Conservation (phyloP, 2,888 invertebrate species). For the Cerastis rubricosa region DNA sequence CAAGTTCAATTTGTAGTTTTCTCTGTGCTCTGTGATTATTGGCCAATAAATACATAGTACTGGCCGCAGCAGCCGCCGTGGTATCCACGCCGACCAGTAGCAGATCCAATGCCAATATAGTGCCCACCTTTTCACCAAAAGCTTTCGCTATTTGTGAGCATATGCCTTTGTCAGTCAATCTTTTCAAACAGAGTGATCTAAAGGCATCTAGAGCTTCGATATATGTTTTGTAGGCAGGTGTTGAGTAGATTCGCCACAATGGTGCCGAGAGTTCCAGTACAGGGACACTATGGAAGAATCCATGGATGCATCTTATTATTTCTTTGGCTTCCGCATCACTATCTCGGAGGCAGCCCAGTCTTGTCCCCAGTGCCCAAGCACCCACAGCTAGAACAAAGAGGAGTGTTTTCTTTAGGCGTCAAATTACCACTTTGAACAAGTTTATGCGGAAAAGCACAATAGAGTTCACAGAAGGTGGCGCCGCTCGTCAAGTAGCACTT, state of each 20-base stretch:
- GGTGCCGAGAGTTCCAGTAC: slow-evolving; percentile 94
- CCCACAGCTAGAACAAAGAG: slow-evolving; percentile 92
- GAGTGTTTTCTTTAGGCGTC: slow-evolving; percentile 57
- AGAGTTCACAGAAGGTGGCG: slow-evolving; percentile 63
- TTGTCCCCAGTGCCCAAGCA: slow-evolving; percentile 94
- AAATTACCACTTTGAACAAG: slow-evolving; percentile 62
- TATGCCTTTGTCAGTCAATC: slow-evolving; percentile 85
- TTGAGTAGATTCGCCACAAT: slow-evolving; percentile 93
- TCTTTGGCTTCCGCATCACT: slow-evolving; percentile 93
- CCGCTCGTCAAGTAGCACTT: slow-evolving; percentile 82
- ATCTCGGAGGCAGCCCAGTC: slow-evolving; percentile 93
- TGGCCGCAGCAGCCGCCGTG: slow-evolving; percentile 94
- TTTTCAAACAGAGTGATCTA: slow-evolving; percentile 90
- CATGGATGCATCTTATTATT: slow-evolving; percentile 94
- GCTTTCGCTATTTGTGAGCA: slow-evolving; percentile 84
- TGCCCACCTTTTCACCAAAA: slow-evolving; percentile 89
- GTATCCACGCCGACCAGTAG: slow-evolving; percentile 96
- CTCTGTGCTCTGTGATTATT: slow-evolving; percentile 93
- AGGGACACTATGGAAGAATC: slow-evolving; percentile 94
- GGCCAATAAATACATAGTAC: slow-evolving; percentile 94
- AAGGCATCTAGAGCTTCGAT: slow-evolving; percentile 93
- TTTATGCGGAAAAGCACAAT: slow-evolving; percentile 68
- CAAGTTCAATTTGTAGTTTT: slow-evolving; percentile 92
- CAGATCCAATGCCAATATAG: slow-evolving; percentile 94
- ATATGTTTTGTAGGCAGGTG: slow-evolving; percentile 93